phyloP scores from a whole-genome alignment of 2,113 vertebrate genomes.

The Melanostigma gelatinosum region DNA sequence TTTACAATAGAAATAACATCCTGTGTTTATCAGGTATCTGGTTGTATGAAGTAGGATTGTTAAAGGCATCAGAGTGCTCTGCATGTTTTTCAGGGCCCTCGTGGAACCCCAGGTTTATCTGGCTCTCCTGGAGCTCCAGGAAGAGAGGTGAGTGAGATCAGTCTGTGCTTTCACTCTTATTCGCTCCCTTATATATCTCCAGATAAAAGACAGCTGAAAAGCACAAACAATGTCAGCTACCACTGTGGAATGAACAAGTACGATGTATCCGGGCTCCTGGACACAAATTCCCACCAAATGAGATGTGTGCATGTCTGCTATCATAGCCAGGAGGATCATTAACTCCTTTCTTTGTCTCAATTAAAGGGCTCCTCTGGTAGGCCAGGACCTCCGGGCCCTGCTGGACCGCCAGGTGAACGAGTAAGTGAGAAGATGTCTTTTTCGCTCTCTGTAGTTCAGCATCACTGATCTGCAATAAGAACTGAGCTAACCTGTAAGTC shows the following conservation, averaged over 20 bases:
- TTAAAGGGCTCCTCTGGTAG: conserved; percentile 92
- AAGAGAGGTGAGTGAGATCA: conserved; percentile 84
- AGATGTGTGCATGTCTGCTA: conserved; percentile 34
- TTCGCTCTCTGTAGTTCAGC: conserved; percentile 30
- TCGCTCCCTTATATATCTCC: conserved; percentile 25
- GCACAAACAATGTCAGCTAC: conserved; percentile 51
- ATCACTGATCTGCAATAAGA: conserved; percentile 21
- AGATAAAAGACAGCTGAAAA: conserved; percentile 45
- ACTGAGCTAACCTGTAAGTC: conserved; percentile 12
- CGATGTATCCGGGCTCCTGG: conserved; percentile 42
- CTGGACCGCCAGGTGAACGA: conserved; percentile 94
- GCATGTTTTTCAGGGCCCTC: conserved; percentile 84
- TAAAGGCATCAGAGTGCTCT: conserved; percentile 10
- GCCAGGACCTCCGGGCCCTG: conserved; percentile 90
- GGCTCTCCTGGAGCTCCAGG: conserved; percentile 88
- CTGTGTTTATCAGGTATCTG: not conserved
- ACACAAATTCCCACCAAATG: conserved; percentile 60
- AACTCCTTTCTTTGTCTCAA: conserved; percentile 67
- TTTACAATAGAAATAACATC: conserved; percentile 21
- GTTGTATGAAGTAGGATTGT: not conserved
- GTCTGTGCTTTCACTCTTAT: conserved; percentile 6
- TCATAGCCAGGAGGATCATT: conserved; percentile 46
- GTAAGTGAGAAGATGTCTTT: conserved; percentile 82
- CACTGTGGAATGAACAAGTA: conserved; percentile 48
- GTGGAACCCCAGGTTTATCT: conserved; percentile 87